Evolutionary conservation across 1,140 invertebrate genomes (phyloP).

Genomic region (Venustaconcha ellipsiformis): DNA sequence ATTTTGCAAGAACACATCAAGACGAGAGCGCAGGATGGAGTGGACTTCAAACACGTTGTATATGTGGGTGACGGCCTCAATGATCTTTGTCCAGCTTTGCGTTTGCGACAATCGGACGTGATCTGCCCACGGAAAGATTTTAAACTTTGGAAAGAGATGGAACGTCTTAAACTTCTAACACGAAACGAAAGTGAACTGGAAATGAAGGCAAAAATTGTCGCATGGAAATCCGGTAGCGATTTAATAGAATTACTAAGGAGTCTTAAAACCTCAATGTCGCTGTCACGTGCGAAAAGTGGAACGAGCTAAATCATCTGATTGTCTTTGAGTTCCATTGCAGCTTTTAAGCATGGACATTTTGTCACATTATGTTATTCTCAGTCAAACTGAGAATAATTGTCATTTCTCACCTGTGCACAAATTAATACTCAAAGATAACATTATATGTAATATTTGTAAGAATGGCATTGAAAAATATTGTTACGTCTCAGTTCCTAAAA

Average conservation of each 20-base stretch:
- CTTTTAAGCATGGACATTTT: no score
- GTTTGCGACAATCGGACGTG: constrained; percentile 75
- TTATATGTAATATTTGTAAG: no score
- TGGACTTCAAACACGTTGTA: constrained; percentile 74
- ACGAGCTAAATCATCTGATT: no score
- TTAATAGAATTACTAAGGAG: constrained; percentile 30
- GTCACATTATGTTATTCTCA: no score
- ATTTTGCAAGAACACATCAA: constrained; percentile 76
- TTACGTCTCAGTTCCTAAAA: no score
- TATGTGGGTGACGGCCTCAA: constrained; percentile 85
- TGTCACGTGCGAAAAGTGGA: no score
- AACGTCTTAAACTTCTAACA: constrained; percentile 18
- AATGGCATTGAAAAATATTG: no score
- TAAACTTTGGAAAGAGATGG: constrained; percentile 52
- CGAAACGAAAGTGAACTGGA: constrained; percentile 18
- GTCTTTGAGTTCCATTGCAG: no score
- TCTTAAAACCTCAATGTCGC: no score
- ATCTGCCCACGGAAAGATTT: constrained; percentile 78
- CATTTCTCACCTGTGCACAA: no score
- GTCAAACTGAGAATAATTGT: no score
- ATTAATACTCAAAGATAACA: no score
- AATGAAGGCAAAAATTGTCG: constrained; percentile 50
- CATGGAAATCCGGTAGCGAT: constrained; percentile 58
- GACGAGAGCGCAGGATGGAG: constrained; percentile 64
- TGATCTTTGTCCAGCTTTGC: constrained; percentile 82